A percentile compares a stretch with the other conserved stretches of the same genome.
Conservation (phyloP, 2,888 invertebrate species). For the Harpalus rufipes region DNA sequence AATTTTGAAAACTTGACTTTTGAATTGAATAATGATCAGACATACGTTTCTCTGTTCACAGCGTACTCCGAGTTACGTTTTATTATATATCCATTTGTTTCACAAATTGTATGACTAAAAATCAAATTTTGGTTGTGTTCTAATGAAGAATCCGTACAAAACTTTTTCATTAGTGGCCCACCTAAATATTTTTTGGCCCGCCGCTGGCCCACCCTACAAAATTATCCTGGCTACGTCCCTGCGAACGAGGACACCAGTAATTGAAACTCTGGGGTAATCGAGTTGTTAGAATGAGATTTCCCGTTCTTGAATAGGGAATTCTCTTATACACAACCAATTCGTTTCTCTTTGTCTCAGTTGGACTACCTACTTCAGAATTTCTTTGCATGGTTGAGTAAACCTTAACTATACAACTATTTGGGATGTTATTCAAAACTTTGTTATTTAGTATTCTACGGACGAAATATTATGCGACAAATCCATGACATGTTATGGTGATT, state of each 20-base stretch:
- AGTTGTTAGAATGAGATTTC: conserved; percentile 17
- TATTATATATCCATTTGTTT: no score
- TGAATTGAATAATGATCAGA: no score
- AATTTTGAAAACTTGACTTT: no score
- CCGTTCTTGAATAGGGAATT: background rate
- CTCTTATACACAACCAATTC: background rate
- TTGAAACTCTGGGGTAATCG: conserved; percentile 76
- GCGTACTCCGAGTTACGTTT: no score
- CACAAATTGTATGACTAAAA: no score
- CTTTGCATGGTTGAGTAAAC: background rate
- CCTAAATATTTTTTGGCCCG: no score
- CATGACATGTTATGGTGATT: conserved; percentile 40
- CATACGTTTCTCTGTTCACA: no score
- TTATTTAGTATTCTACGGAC: conserved; percentile 42
- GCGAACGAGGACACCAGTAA: conserved; percentile 74
- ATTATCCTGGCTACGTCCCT: no score
- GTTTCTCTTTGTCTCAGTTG: background rate
- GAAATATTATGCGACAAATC: conserved; percentile 32
- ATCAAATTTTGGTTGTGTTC: no score
- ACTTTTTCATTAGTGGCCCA: no score
- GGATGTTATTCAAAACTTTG: conserved; percentile 41
- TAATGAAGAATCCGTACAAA: no score
- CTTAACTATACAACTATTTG: conserved; percentile 43
- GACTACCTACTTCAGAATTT: conserved; percentile 1
- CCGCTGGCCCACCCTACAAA: no score